Evolutionary conservation across 2,888 invertebrate genomes (phyloP).

Genomic region (Patella pellucida): DNA sequence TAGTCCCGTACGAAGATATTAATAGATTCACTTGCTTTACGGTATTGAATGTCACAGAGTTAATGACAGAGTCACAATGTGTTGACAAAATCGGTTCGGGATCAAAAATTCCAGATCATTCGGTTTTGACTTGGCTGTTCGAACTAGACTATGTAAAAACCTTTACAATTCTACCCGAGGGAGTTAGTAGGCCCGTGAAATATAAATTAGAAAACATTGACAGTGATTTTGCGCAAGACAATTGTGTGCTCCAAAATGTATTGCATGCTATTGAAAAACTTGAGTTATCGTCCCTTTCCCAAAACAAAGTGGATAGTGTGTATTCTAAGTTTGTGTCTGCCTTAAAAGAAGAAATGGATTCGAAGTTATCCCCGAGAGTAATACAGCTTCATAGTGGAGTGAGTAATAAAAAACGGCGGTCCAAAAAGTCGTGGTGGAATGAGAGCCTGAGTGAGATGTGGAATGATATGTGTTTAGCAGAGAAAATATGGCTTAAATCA

Average conservation of each 20-base stretch:
- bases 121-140: not conserved
- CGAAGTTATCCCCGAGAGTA: not conserved
- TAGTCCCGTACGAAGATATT: not conserved
- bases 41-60: not conserved
- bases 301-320: not conserved
- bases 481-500: not conserved
- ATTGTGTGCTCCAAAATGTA: not conserved
- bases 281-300: not conserved
- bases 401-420: not conserved
- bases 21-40: not conserved
- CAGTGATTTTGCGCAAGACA: not conserved
- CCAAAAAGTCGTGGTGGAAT: constrained; percentile 4
- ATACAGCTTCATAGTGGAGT: not conserved
- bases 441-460: not conserved
- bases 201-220: not conserved
- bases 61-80: not conserved
- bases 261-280: not conserved
- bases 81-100: not conserved
- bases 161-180: not conserved
- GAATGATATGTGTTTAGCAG: not conserved
- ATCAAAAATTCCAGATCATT: not conserved
- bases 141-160: not conserved
- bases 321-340: not conserved
- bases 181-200: not conserved
- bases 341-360: constrained; percentile 1